Percentiles rank a stretch among this genome's conserved stretches.
These are phyloP conservation scores for Cylindroiulus punctatus DNA, from an alignment of 2,888 invertebrate species.

Conservation along the genomic window DNA sequence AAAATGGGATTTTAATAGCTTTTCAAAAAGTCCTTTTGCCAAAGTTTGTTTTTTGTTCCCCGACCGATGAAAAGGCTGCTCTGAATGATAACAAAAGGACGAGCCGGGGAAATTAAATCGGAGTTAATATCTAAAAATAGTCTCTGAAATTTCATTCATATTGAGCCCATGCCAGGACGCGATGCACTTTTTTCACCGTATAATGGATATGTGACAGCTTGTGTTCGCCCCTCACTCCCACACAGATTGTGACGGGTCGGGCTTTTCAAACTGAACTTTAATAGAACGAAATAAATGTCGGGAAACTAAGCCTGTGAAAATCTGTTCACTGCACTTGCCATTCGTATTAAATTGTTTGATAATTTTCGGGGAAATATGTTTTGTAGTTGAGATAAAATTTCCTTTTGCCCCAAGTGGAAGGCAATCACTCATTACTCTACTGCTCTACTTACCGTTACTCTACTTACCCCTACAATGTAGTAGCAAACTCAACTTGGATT, in stretches of 20 bases:
- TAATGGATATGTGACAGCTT: slow-evolving; percentile 45
- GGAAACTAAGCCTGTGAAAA: not conserved
- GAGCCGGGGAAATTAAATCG: slow-evolving; percentile 29
- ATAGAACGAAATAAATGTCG: not conserved
- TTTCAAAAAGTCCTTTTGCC: slow-evolving; percentile 40
- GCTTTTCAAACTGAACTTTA: slow-evolving; percentile 22
- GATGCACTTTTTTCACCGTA: not conserved
- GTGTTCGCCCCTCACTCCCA: not conserved
- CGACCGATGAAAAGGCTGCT: slow-evolving; percentile 12
- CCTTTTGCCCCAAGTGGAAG: not conserved
- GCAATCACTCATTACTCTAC: no score
- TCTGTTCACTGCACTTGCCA: not conserved
- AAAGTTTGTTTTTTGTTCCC: slow-evolving; percentile 21
- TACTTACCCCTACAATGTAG: no score
- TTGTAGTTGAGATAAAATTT: not conserved
- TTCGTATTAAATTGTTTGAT: not conserved
- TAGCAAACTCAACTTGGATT: no score
- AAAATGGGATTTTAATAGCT: slow-evolving; percentile 31
- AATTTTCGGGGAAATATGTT: no score
- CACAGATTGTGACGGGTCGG: slow-evolving; percentile 8
- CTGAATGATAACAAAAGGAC: slow-evolving; percentile 43
- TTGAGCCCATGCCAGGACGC: slow-evolving; percentile 27
- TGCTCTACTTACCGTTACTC: no score
- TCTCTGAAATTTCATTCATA: slow-evolving; percentile 45
- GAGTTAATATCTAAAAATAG: slow-evolving; percentile 45